Evolutionary conservation across 2,113 vertebrate species (phyloP).

Genomic region (Sinocyclocheilus maitianheensis): DNA sequence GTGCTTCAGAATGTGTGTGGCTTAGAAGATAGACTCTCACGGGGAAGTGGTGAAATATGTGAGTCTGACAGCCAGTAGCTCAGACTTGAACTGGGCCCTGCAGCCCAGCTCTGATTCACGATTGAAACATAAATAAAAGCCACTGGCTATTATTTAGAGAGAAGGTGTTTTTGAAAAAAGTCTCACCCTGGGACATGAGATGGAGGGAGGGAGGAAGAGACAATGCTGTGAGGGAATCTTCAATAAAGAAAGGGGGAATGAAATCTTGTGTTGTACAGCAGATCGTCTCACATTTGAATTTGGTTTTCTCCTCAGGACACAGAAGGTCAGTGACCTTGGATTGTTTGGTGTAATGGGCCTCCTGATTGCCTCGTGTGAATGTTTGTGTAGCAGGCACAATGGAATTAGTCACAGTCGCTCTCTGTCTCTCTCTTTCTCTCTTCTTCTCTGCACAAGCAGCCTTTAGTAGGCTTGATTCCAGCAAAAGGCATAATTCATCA

Average conservation of each 20-base stretch:
- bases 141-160: slow-evolving; percentile 51
- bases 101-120: slow-evolving; percentile 41
- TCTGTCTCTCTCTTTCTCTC: slow-evolving; percentile 2
- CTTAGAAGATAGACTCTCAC: slow-evolving; percentile 23
- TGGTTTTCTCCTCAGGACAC: background rate
- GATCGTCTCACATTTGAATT: background rate
- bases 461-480: slow-evolving; percentile 28
- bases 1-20: slow-evolving; percentile 19
- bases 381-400: slow-evolving; percentile 24
- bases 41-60: slow-evolving; percentile 42
- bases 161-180: slow-evolving; percentile 45
- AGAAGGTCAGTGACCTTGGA: slow-evolving; percentile 26
- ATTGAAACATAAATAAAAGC: slow-evolving; percentile 57
- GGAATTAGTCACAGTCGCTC: background rate
- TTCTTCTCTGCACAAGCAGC: background rate
- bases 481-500: slow-evolving; percentile 52
- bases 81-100: slow-evolving; percentile 25
- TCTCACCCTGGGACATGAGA: slow-evolving; percentile 5
- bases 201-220: background rate
- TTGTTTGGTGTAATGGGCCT: background rate
- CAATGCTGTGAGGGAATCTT: background rate
- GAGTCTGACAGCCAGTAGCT: slow-evolving; percentile 29
- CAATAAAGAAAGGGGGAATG: slow-evolving; percentile 12
- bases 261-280: slow-evolving; percentile 17
- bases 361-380: slow-evolving; percentile 11